phyloP scores from a whole-genome alignment of 1,140 invertebrate genomes.

The Oncopodura yosiiana region DNA sequence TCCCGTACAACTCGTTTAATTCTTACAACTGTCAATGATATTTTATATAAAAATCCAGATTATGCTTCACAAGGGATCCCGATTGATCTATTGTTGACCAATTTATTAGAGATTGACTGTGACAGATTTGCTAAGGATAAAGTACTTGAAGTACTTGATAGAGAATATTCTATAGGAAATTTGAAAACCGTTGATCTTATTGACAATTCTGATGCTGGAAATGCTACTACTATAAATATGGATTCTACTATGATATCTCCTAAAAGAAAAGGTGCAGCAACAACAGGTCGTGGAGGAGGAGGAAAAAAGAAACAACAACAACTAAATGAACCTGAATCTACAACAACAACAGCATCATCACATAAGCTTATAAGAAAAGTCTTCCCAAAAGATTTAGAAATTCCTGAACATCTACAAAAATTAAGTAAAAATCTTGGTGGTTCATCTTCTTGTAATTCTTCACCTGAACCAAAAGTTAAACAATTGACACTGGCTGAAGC shows the following conservation, averaged over 20 bases:
- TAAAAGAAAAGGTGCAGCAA: conserved; percentile 8
- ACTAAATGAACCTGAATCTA: too few relatives aligned
- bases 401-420: too few relatives aligned
- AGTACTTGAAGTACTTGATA: conserved; percentile 52
- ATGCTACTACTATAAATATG: neutral
- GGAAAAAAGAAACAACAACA: too few relatives aligned
- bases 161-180: conserved; percentile 55
- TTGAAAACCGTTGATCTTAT: conserved; percentile 37
- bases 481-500: too few relatives aligned
- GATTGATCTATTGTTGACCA: conserved; percentile 51
- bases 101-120: conserved; percentile 51
- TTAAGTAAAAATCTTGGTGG: too few relatives aligned
- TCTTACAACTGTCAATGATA: conserved; percentile 54
- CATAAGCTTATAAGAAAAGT: too few relatives aligned
- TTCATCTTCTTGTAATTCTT: too few relatives aligned
- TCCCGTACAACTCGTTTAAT: conserved; percentile 45
- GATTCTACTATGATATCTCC: neutral
- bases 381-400: too few relatives aligned
- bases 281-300: too few relatives aligned
- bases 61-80: conserved; percentile 60
- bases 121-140: conserved; percentile 51
- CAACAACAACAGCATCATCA: too few relatives aligned
- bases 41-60: conserved; percentile 58
- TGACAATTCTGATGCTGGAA: conserved; percentile 10
- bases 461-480: too few relatives aligned